Evolutionary conservation across 2,113 vertebrate species (phyloP).

Genomic region (Siniperca chuatsi): DNA sequence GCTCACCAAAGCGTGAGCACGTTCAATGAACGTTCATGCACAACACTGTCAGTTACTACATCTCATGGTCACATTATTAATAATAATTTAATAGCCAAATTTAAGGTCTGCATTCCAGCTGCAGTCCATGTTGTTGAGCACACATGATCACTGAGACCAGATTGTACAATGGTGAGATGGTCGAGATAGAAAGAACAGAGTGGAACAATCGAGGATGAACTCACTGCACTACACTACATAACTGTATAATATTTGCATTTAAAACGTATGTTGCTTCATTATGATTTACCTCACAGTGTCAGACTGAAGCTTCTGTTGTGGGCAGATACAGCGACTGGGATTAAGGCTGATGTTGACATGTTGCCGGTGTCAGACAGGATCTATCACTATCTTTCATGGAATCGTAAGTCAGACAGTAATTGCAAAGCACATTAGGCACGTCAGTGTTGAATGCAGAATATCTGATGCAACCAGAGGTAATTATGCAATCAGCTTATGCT

Average conservation of each 20-base stretch:
- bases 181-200: not conserved
- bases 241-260: not conserved
- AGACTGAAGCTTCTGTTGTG: constrained; percentile 1
- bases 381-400: constrained; percentile 26
- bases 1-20: no score
- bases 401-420: constrained; percentile 22
- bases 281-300: constrained; percentile 14
- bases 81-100: no score
- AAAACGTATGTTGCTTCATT: not conserved
- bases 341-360: constrained; percentile 29
- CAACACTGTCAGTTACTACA: no score
- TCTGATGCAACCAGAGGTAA: constrained; percentile 77
- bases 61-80: no score
- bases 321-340: constrained; percentile 16
- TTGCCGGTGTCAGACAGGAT: constrained; percentile 7
- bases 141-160: not conserved
- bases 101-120: not conserved
- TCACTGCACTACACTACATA: not conserved
- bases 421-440: constrained; percentile 29
- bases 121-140: not conserved
- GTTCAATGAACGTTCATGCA: no score
- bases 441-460: constrained; percentile 60
- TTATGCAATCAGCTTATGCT: constrained; percentile 67
- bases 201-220: not conserved
- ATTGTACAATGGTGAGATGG: not conserved